Base-by-base conservation (phyloP, 2,797 vertebrate genomes). In the Girardinus metallicus region DNA sequence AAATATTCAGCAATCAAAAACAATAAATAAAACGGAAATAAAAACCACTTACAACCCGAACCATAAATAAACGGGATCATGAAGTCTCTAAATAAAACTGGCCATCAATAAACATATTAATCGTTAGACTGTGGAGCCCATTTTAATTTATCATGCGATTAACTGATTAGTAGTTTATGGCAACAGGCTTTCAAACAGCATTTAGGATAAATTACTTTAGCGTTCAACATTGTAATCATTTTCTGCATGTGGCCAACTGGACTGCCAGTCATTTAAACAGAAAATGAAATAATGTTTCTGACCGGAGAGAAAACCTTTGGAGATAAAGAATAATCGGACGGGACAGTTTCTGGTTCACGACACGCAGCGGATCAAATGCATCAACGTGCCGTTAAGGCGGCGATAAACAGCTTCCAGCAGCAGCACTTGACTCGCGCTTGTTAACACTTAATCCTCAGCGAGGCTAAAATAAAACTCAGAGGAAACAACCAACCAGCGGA, bases 401-500 rank as follows among this genome's bases (percentile, higher is more conserved):
- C 39, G 41, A 46, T 8, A 34, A 75, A 75, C 74, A 75, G 55
- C 55, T 62, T 75, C 74, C 74, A 44, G 44, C 74, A 31, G 74
- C 13, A 43, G 74, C 53, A 57, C 60, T 68, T 11, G 16, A 74
- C 77, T 80, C 46, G 1, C 39, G 13, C 82, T 80, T 73, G 83
- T 85, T 77, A 82, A 57, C 31, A 11, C 78, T 84, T 79, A 57
- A 76, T 81, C 77, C 72, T 78, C 57, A 64, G 11, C 43, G 10
- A 44, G 53, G 55, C 60, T 36, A 41, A 71, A 76, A 60, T 80
- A 74, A 81, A 80, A 57, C 79, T 83, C 73, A 77, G 15, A 46
- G 46, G 55, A 74, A 73, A 82, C 77, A 34, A 57, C 74, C 80
- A 80, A 79, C 82, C 76, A 74, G 79, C 79, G 26, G 71, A 83